Conservation (phyloP, 2,888 invertebrate genomes). For the Heliconius ethilla region DNA sequence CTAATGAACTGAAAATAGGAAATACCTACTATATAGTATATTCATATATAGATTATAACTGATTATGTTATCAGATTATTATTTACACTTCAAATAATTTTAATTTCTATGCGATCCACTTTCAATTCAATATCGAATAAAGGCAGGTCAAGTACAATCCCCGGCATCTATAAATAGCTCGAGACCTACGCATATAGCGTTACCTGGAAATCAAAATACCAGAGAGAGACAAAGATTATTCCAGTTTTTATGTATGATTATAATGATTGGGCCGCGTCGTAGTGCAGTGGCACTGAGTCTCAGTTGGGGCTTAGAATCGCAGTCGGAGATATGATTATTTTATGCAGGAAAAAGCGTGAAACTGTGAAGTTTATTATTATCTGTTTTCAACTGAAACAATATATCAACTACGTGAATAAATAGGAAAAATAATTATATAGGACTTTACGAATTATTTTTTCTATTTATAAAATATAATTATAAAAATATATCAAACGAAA, state of each 20-base stretch:
- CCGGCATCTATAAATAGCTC: slow-evolving; percentile 27
- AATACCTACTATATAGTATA: no score
- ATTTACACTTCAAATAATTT: not conserved
- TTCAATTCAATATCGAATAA: slow-evolving; percentile 24
- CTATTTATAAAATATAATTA: no score
- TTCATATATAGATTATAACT: no score
- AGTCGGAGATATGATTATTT: not conserved
- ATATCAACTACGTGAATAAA: no score
- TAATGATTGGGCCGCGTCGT: not conserved
- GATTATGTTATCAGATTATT: not conserved
- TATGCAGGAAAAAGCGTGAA: no score
- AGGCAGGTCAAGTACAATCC: slow-evolving; percentile 35
- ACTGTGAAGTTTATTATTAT: no score
- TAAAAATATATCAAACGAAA: no score
- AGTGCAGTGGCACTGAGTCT: not conserved
- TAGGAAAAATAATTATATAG: no score
- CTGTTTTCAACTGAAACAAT: no score
- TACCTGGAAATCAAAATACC: not conserved
- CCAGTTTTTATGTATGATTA: not conserved
- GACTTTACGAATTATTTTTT: no score
- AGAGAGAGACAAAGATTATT: no score
- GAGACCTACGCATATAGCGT: slow-evolving; percentile 21
- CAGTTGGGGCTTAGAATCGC: not conserved
- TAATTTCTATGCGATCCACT: not conserved
- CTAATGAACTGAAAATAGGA: no score